Base-by-base conservation (phyloP, 2,888 invertebrate genomes). In the Sipha maydis region DNA sequence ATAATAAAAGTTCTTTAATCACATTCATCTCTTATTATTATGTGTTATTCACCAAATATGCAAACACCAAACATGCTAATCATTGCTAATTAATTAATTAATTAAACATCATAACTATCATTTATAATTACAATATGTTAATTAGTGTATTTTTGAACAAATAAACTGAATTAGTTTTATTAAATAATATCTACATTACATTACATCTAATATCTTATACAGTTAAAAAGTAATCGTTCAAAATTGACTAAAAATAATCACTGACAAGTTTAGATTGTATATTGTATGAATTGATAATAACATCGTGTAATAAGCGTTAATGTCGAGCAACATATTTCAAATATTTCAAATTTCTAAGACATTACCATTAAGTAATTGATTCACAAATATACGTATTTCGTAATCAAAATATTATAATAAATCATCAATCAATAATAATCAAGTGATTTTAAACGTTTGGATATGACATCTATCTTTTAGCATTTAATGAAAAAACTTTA, bases 401-500 rank as follows among this genome's bases (percentile, higher is more conserved):
- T 69, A 9, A 41, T 28, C 82, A 25, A 28, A 48, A 83, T 73
- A 73, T 56, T 34, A 41, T 41, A 4, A 38, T 84, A 56, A 61
- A 38, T 38, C 28, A 48, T 79, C 34, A 34, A 34, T 34, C 34
- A 34, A 34, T 3, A 34, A 34, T 34, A 34, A 34, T 34, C 34
- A 71, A 79, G 56, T 71, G 79, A 79, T 73, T 71, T 79, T 34
- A 79, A 86, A 78, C 73, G 56, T 71, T 79, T 56, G 71, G 71
- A n/a, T 85, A 86, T 71, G 85, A 71, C 85, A 38, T 79, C 79
- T 71, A 79, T 85, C 67, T 77, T 77, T 85, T 77, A 79, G 56
- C 38, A 38, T 88, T 73, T 88, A 88, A 88, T 82, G 86, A 88
- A 41, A 88, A 88, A 88, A 88, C 86, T 88, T 88, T 88, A 75